Base-by-base conservation (phyloP, 2,113 vertebrate species). In the Sapayoa aenigma region DNA sequence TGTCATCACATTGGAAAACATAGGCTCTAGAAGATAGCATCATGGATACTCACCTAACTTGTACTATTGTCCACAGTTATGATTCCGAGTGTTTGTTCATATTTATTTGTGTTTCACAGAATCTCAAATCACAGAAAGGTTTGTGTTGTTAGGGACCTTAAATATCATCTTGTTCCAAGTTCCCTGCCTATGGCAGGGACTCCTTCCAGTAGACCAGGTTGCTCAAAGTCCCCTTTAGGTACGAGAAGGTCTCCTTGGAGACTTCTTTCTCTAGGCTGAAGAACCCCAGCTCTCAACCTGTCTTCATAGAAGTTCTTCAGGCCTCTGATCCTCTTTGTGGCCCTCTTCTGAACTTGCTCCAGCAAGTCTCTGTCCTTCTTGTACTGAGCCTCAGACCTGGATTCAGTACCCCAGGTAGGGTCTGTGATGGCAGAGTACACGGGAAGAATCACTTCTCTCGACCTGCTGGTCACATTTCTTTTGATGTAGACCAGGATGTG, bases 331-430 rank as follows among this genome's bases (percentile, higher is more conserved):
- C 11, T 60, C 3, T 25, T 46, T 59, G 8, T 46, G 20, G 16
- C 12, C 8, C 12, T 59, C 23, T 10, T 46, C 52, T 59, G 37
- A 33, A 9, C 37, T 59, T 46, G 8, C 5, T 74, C 31, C 37
- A 67, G 30, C 8, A n/a, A n/a, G 19, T 24, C 7, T 7, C 2
- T 14, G 11, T 39, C 23, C 44, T 82, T 46, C 50, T n/a, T 17
- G 3, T n/a, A 28, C 9, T 8, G 8, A 28, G 9, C 10, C 10
- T 59, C 15, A 14, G 23, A 24, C 4, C 28, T 28, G 12, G 9
- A 14, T 0, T 0, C 22, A 23, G 10, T 6, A 67, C 31, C 5
- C 28, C 15, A 24, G 23, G 19, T 28, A 11, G 15, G 27, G 5
- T 66, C 31, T 37, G 1, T 66, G 44, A 50, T 35, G 14, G 33